Evolutionary conservation across 30 jellyfish, hydroid and myxozoan genomes (phyloP), one percentile per base, ranked within the genome.

Genomic region (Aurelia coerulea): DNA sequence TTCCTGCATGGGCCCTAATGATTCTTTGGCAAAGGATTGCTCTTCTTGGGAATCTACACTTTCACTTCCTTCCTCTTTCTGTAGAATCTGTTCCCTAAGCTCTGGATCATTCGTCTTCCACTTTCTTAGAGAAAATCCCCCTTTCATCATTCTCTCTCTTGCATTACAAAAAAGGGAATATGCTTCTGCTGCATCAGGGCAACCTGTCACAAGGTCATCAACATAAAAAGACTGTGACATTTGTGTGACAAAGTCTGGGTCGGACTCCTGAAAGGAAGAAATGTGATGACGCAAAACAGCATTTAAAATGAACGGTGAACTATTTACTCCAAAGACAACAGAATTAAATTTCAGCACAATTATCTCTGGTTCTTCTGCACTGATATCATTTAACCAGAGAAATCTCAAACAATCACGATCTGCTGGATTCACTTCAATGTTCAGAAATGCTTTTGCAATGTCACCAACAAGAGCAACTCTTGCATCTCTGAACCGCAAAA

Each of bases 41-140:
- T 62, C 67, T n/a, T 54, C 78, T 14, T 29, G 63, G 63, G 42
- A 19, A 63, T 62, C 78, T 56, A 53, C 63, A 11, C 62, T 52
- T 6, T 56, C 75, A 62, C 52, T 56, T 15, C 42, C 75, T 77
- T 77, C 17, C 78, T 56, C 84, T 8, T 77, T 31, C 78, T 77
- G 78, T 35, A 19, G 78, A 53, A 77, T 77, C 15, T 62, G 32
- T 77, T 64, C 78, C 56, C 65, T 35, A 4, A 77, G 78, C 78
- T 58, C 75, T 5, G 31, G 32, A 67, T 81, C 65, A 53, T 81
- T 81, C 10, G 75, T 81, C 12, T 50, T 52, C 91, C 91, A 81
- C 39, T 81, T 81, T 68, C 91, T 51, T 0, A 81, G 76, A 12
- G 13, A n/a, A 65, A 81, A 81, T n/a, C 84, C 91, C 34, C 91